phyloP scores from a whole-genome alignment of 2,797 vertebrate species.

The Telmatherina bonti region DNA sequence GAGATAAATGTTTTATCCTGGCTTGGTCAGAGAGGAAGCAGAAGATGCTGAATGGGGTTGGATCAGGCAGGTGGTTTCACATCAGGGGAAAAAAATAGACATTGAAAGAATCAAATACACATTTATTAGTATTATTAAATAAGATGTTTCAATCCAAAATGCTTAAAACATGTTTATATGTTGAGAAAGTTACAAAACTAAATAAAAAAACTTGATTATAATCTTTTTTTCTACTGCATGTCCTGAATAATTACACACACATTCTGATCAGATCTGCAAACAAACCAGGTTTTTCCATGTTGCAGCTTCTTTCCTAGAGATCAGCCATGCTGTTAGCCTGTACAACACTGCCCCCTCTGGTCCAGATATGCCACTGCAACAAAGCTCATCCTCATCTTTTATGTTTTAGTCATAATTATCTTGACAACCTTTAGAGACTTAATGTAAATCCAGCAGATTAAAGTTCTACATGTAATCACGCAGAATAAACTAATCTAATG shows the following conservation, averaged over 20 bases:
- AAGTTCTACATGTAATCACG: no score
- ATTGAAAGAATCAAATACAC: no score
- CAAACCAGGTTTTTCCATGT: not conserved
- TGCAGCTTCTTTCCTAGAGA: conserved; percentile 40
- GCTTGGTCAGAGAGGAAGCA: no score
- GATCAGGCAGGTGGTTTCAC: no score
- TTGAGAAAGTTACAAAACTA: not conserved
- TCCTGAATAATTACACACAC: not conserved
- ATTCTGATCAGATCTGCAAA: not conserved
- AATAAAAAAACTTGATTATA: not conserved
- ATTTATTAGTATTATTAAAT: no score
- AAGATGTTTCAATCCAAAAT: no score
- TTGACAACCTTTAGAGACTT: conserved; percentile 37
- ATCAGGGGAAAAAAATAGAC: no score
- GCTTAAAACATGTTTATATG: not conserved
- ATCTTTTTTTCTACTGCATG: not conserved
- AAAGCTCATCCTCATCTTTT: conserved; percentile 22
- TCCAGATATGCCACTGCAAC: conserved; percentile 24
- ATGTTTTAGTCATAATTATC: conserved; percentile 51
- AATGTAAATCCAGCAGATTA: not conserved
- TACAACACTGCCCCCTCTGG: conserved; percentile 65
- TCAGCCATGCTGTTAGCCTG: not conserved
- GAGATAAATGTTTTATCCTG: no score
- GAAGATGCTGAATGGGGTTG: no score
- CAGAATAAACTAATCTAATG: not conserved